Evolutionary conservation across 2,797 vertebrate genomes (phyloP).

Genomic region (Fistularia commersonii): DNA sequence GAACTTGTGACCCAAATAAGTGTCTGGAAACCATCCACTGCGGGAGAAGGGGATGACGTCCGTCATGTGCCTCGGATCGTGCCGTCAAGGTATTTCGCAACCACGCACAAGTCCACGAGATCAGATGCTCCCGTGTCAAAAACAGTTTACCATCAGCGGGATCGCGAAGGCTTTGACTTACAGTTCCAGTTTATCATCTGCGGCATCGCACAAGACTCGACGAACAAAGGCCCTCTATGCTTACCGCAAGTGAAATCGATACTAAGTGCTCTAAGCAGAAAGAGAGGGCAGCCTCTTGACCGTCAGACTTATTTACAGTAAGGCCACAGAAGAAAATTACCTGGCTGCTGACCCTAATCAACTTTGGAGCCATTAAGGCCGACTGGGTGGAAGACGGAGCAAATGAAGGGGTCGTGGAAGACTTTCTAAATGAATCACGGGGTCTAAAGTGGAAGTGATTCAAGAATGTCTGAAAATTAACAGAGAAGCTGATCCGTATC

Average conservation of each 20-base stretch:
- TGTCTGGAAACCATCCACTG: slow-evolving; percentile 14
- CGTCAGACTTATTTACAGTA: slow-evolving; percentile 55
- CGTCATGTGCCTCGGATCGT: not conserved
- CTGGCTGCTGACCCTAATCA: slow-evolving; percentile 51
- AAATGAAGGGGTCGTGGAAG: slow-evolving; percentile 36
- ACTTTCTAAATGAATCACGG: slow-evolving; percentile 38
- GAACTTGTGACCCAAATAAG: slow-evolving; percentile 17
- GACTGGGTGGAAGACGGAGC: slow-evolving; percentile 30
- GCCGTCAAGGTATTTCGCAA: slow-evolving; percentile 21
- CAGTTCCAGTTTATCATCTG: too few species aligned
- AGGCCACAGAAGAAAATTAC: slow-evolving; percentile 43
- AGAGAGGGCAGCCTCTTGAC: slow-evolving; percentile 32
- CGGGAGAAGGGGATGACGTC: not conserved
- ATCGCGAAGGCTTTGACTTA: slow-evolving; percentile 47
- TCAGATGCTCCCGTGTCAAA: slow-evolving; percentile 37
- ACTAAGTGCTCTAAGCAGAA: slow-evolving; percentile 41
- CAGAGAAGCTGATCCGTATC: not conserved
- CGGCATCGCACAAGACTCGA: too few species aligned
- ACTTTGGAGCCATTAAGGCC: slow-evolving; percentile 53
- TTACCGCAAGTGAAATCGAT: slow-evolving; percentile 64
- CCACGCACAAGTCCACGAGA: slow-evolving; percentile 20
- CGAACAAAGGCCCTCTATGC: slow-evolving; percentile 38
- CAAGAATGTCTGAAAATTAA: slow-evolving; percentile 25
- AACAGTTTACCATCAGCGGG: slow-evolving; percentile 32
- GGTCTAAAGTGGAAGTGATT: slow-evolving; percentile 41